These are phyloP conservation scores for Laticauda laticaudata DNA, from an alignment of 2,113 vertebrate genomes.

Conservation along the genomic window DNA sequence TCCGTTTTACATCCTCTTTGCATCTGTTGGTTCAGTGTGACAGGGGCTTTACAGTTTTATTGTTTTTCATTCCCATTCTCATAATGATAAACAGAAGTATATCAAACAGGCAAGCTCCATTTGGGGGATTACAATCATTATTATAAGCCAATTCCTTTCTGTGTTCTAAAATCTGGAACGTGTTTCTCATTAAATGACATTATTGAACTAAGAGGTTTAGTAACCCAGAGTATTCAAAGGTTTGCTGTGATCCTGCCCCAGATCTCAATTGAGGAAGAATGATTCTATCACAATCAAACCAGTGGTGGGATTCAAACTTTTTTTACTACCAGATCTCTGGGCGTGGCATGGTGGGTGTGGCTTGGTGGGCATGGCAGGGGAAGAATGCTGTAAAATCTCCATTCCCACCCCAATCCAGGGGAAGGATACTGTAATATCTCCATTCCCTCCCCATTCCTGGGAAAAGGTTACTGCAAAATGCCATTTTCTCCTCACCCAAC, in stretches of 20 bases:
- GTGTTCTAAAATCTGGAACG: neutral
- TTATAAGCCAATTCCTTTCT: neutral
- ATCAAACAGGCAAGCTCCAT: conserved; percentile 15
- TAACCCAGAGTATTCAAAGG: neutral
- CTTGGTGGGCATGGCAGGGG: too few relatives aligned
- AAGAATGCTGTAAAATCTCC: too few relatives aligned
- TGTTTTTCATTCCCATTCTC: neutral
- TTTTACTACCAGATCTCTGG: too few relatives aligned
- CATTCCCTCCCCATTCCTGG: too few relatives aligned
- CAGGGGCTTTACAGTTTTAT: neutral
- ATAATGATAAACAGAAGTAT: neutral
- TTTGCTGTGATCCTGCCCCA: neutral
- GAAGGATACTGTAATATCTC: too few relatives aligned
- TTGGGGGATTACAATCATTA: neutral
- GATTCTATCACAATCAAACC: neutral
- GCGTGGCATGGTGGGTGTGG: too few relatives aligned
- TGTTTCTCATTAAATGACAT: neutral
- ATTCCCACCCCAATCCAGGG: too few relatives aligned
- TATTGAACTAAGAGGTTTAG: neutral
- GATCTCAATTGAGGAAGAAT: neutral
- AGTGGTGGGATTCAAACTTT: too few relatives aligned
- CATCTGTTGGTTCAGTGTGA: too few relatives aligned
- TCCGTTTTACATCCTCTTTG: too few relatives aligned
- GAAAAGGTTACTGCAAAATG: too few relatives aligned
- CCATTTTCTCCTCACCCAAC: too few relatives aligned